phyloP scores from a whole-genome alignment of 2,797 vertebrate genomes.

The Nyctalus aviator region DNA sequence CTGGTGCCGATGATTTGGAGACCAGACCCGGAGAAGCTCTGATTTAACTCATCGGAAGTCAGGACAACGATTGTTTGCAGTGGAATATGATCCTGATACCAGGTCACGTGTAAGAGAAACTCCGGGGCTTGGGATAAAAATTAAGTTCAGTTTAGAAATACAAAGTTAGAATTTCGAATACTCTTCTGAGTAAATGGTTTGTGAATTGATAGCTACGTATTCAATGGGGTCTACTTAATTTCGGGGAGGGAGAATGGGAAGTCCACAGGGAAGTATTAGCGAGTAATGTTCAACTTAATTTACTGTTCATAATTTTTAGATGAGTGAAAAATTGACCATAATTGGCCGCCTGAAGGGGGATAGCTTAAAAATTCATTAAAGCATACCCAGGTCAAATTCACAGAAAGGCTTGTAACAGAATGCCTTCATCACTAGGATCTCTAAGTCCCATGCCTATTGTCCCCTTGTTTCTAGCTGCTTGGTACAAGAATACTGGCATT shows the following conservation, averaged over 20 bases:
- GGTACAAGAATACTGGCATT: background rate
- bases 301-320: constrained; percentile 74
- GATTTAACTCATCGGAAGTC: background rate
- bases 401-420: background rate
- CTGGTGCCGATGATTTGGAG: background rate
- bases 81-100: background rate
- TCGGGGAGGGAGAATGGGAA: constrained; percentile 9
- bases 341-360: constrained; percentile 63
- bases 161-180: background rate
- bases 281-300: constrained; percentile 72
- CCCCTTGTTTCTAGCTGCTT: background rate
- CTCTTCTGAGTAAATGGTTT: background rate
- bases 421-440: background rate
- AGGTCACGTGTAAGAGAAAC: background rate
- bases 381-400: constrained; percentile 51
- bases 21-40: background rate
- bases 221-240: constrained; percentile 11
- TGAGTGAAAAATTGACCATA: constrained; percentile 71
- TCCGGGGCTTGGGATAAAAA: background rate
- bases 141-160: constrained; percentile 17
- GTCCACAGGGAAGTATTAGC: constrained; percentile 53
- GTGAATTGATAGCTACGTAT: background rate
- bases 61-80: background rate
- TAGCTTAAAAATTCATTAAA: constrained; percentile 67
- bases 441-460: background rate